These are phyloP conservation scores for Borostomias antarcticus DNA, from an alignment of 2,797 vertebrate species.

Conservation along the genomic window DNA sequence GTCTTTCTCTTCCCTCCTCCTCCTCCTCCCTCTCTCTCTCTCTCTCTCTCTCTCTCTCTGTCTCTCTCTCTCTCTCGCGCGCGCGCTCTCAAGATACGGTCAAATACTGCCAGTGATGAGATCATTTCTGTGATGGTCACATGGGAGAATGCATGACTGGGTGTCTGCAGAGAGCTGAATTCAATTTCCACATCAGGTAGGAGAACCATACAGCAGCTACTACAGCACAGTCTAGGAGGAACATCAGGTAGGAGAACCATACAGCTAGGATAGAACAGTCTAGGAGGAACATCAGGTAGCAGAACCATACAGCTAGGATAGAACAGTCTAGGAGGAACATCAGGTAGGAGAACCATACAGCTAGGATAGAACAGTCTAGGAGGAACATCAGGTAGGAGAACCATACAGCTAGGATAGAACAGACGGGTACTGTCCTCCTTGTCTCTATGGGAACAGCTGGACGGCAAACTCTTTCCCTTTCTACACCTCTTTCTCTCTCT, in stretches of 20 bases:
- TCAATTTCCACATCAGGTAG: background rate
- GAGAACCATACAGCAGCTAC: background rate
- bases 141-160: no score
- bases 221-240: no score
- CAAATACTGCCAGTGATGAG: constrained; percentile 38
- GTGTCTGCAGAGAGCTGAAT: no score
- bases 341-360: background rate
- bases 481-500: background rate
- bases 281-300: background rate
- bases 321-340: background rate
- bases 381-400: background rate
- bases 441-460: constrained; percentile 2
- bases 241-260: background rate
- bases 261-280: no score
- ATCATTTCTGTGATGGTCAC: constrained; percentile 35
- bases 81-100: constrained; percentile 21
- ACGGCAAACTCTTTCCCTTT: background rate
- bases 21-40: no score
- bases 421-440: background rate
- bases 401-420: background rate
- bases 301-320: background rate
- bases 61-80: no score
- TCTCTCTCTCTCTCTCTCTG: constrained; percentile 4
- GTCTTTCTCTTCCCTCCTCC: constrained; percentile 47
- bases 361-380: background rate